Percentiles rank a stretch among this genome's conserved stretches.
Evolutionary conservation across 2,113 vertebrate species (phyloP).

Genomic region (Recurvirostra avosetta): DNA sequence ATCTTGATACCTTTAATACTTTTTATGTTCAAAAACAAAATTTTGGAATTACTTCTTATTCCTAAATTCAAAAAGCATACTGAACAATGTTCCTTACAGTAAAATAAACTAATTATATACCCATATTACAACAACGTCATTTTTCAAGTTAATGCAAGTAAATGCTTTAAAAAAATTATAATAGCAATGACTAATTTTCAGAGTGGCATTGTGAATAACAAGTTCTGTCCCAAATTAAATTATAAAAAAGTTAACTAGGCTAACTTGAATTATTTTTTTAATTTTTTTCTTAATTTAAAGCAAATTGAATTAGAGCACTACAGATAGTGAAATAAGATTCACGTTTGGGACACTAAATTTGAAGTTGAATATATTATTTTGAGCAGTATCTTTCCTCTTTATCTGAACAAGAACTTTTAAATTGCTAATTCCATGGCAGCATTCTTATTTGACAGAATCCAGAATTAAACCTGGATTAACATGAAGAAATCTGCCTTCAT

Average conservation of each 20-base stretch:
- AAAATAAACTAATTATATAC: not conserved
- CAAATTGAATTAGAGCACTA: not conserved
- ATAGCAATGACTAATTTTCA: not conserved
- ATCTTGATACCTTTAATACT: not conserved
- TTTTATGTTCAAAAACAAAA: not conserved
- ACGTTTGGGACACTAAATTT: not conserved
- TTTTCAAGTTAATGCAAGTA: not conserved
- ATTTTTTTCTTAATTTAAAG: not conserved
- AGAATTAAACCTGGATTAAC: constrained; percentile 6
- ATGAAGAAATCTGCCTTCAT: not conserved
- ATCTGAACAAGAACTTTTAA: not conserved
- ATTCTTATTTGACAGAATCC: not conserved
- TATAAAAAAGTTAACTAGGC: not conserved
- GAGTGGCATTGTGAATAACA: not conserved
- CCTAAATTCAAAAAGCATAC: not conserved
- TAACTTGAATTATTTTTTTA: not conserved
- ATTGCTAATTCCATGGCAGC: not conserved
- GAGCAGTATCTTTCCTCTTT: not conserved
- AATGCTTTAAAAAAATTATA: not conserved
- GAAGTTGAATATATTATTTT: not conserved
- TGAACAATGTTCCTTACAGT: not conserved
- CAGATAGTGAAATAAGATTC: not conserved
- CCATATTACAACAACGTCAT: not conserved
- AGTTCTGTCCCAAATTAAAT: not conserved
- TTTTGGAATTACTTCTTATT: not conserved